Base-by-base conservation (phyloP, 1,140 invertebrate genomes). In the Drosophila orena region DNA sequence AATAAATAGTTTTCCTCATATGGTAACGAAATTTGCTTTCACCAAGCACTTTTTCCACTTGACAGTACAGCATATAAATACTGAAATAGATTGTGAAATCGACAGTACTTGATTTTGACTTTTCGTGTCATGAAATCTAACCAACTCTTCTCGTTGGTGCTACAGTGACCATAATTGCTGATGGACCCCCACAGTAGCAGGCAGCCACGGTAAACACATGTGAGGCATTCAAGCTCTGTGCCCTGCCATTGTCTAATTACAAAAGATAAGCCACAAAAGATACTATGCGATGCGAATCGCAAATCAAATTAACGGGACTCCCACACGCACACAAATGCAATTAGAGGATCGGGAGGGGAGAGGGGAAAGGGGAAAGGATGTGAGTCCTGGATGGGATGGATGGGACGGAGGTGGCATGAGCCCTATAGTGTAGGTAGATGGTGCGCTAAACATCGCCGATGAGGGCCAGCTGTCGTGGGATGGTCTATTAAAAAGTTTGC, bases 201-300 rank as follows among this genome's bases (percentile, higher is more conserved):
- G 14, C 30, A 3, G 1, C 15, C n/a, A 1, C 35, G 15, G 20
- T 34, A 24, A 38, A 46, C 56, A 58, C 57, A 77, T 42, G 60
- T 77, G 53, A 42, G 42, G 8, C 34, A 24, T 68, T 40, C 42
- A 47, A 20, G 43, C 47, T 24, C 35, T 46, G 38, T 50, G 52
- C 47, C 54, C 49, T 62, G 22, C 52, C 54, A 75, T 79, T 79
- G 62, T 73, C 50, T 84, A 80, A 86, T 81, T 86, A 81, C 53
- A 86, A 85, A 75, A 60, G 78, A 78, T 64, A 81, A 74, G 66
- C 68, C 81, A 77, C 78, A 71, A 78, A 78, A 81, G 74, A 75
- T 66, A 60, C 72, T 54, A 49, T 54, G 42, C 58, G 62, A 60
- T 49, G 46, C 58, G 64, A 58, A 61, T 66, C 81, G 49, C 34